Percentiles rank a stretch among this genome's conserved stretches.
These are phyloP conservation scores for Hippocampus guttulatus DNA, from an alignment of 2,113 vertebrate genomes.

Conservation along the genomic window DNA sequence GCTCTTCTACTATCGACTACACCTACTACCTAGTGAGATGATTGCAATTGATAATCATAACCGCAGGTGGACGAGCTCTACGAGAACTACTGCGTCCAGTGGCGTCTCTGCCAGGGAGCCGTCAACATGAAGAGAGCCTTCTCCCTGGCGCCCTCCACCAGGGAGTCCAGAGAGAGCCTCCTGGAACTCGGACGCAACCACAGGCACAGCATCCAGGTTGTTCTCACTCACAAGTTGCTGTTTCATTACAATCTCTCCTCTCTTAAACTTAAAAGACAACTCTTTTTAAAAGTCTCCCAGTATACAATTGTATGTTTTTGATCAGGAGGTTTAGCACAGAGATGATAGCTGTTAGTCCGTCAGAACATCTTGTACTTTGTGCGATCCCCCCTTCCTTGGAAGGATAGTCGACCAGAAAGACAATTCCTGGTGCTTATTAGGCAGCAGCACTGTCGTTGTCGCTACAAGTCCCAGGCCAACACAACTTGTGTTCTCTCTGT, in stretches of 20 bases:
- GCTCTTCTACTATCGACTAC: neutral
- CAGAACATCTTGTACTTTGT: too few relatives aligned
- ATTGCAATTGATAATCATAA: neutral
- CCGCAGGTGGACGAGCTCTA: conserved; percentile 91
- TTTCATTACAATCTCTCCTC: too few relatives aligned
- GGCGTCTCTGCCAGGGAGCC: conserved; percentile 85
- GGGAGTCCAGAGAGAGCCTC: conserved; percentile 88
- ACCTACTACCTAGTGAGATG: too few relatives aligned
- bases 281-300: too few relatives aligned
- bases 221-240: too few relatives aligned
- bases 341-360: too few relatives aligned
- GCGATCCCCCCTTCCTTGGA: too few relatives aligned
- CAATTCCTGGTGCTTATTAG: too few relatives aligned
- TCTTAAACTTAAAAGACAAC: neutral
- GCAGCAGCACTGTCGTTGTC: neutral
- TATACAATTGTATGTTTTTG: too few relatives aligned
- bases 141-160: conserved; percentile 77
- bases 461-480: neutral
- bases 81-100: conserved; percentile 90
- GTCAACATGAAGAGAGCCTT: conserved; percentile 92
- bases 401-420: too few relatives aligned
- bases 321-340: too few relatives aligned
- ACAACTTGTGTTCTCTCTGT: conserved; percentile 10
- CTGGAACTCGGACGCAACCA: conserved; percentile 86
- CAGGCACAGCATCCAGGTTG: conserved; percentile 87